These are phyloP conservation scores for Tigriopus californicus DNA, from an alignment of 2,888 invertebrate species.

Conservation along the genomic window DNA sequence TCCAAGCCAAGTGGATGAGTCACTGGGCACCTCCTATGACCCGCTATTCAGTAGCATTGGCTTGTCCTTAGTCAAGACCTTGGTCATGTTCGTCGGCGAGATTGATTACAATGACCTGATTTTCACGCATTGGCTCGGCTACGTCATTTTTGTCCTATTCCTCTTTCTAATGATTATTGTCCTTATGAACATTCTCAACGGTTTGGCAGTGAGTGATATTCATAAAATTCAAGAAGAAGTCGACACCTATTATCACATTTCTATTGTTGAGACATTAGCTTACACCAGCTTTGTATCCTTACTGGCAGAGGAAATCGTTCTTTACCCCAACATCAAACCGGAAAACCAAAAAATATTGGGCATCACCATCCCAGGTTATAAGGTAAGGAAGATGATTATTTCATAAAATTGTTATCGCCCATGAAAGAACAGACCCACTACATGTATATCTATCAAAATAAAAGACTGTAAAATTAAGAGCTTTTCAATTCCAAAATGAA, in stretches of 20 bases:
- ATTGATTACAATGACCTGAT: conserved; percentile 2
- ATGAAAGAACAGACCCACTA: too few species aligned
- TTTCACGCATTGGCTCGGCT: conserved; percentile 7
- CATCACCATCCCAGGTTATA: not conserved
- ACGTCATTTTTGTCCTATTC: conserved; percentile 1
- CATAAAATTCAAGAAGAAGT: conserved; percentile 10
- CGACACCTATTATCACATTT: conserved; percentile 13
- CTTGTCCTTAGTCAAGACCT: conserved; percentile 2
- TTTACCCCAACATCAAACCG: not conserved
- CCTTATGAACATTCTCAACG: conserved; percentile 12
- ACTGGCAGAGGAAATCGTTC: not conserved
- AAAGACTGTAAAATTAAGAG: too few species aligned
- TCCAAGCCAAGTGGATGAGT: too few species aligned
- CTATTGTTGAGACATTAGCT: conserved; percentile 10
- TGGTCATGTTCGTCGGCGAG: conserved; percentile 10
- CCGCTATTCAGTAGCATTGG: not conserved
- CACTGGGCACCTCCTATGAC: not conserved
- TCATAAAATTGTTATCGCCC: too few species aligned
- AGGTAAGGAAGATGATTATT: not conserved
- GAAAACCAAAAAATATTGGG: not conserved
- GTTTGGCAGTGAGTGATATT: conserved; percentile 13
- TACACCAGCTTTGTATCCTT: conserved; percentile 6
- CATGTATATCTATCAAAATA: too few species aligned
- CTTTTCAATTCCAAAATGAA: too few species aligned
- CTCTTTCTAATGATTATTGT: conserved; percentile 5